These are phyloP conservation scores for Pelosia muscerda DNA, from an alignment of 2,888 invertebrate species.

Conservation along the genomic window DNA sequence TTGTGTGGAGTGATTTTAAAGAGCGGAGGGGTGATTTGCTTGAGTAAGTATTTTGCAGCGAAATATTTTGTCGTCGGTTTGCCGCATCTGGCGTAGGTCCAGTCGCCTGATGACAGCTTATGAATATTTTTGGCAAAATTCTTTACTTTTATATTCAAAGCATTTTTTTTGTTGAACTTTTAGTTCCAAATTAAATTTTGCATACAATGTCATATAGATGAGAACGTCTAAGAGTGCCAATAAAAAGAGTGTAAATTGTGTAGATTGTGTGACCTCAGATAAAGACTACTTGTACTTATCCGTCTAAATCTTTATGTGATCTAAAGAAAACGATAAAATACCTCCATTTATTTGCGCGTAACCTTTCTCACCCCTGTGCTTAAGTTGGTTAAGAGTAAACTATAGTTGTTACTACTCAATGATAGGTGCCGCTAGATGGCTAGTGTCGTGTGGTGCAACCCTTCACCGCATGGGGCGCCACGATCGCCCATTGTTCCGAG, in stretches of 20 bases:
- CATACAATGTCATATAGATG: constrained; percentile 23
- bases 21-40: constrained; percentile 77
- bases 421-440: constrained; percentile 78
- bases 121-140: constrained; percentile 86
- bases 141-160: constrained; percentile 71
- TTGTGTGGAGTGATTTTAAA: constrained; percentile 82
- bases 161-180: constrained; percentile 75
- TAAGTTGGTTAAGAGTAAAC: constrained; percentile 49
- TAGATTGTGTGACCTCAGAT: constrained; percentile 29
- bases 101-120: constrained; percentile 86
- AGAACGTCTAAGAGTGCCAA: constrained; percentile 27
- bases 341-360: constrained; percentile 56
- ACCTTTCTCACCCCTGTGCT: constrained; percentile 57
- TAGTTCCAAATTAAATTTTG: constrained; percentile 63
- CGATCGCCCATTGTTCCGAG: constrained; percentile 82
- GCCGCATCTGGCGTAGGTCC: constrained; percentile 84
- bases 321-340: constrained; percentile 57
- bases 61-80: constrained; percentile 83
- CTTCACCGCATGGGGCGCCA: constrained; percentile 85
- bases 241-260: constrained; percentile 37
- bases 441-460: constrained; percentile 57
- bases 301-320: constrained; percentile 55
- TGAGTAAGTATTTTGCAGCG: constrained; percentile 83
- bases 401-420: constrained; percentile 70
- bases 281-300: constrained; percentile 45